Evolutionary conservation across 2,888 invertebrate species (phyloP).

Genomic region (Chelonus formosanus): DNA sequence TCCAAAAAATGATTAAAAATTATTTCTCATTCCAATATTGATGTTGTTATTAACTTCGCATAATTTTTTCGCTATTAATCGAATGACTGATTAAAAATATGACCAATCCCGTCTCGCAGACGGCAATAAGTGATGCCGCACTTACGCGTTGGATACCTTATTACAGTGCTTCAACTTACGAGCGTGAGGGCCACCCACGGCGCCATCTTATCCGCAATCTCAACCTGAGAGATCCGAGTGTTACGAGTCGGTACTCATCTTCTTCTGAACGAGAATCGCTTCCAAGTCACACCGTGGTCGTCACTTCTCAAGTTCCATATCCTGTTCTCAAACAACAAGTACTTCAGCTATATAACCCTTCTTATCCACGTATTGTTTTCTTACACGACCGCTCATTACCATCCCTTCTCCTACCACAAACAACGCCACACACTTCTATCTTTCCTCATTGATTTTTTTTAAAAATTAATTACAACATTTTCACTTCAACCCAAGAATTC

Average conservation of each 20-base stretch:
- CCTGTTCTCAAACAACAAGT: slow-evolving; percentile 51
- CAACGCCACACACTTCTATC: too few relatives aligned
- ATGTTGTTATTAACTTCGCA: too few relatives aligned
- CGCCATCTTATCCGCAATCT: slow-evolving; percentile 63
- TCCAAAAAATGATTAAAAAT: too few relatives aligned
- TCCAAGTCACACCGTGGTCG: slow-evolving; percentile 39
- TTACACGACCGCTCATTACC: too few relatives aligned
- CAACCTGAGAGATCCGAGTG: slow-evolving; percentile 34
- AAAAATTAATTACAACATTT: too few relatives aligned
- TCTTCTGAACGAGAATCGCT: slow-evolving; percentile 24
- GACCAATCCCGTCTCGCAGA: too few relatives aligned
- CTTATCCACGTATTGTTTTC: background rate
- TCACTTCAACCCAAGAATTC: too few relatives aligned
- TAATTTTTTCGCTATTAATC: too few relatives aligned
- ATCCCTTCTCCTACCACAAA: too few relatives aligned
- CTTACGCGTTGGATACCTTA: slow-evolving; percentile 19
- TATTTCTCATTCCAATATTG: too few relatives aligned
- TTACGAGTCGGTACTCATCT: slow-evolving; percentile 43
- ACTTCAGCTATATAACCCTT: background rate
- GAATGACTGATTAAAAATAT: too few relatives aligned
- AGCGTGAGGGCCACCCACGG: slow-evolving; percentile 60
- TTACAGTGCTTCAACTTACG: slow-evolving; percentile 18
- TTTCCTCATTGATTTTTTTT: too few relatives aligned
- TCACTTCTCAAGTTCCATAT: slow-evolving; percentile 59
- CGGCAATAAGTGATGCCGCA: slow-evolving; percentile 12